These are phyloP conservation scores for Anolis carolinensis DNA, from an alignment of 2,113 vertebrate genomes.

Conservation along the genomic window DNA sequence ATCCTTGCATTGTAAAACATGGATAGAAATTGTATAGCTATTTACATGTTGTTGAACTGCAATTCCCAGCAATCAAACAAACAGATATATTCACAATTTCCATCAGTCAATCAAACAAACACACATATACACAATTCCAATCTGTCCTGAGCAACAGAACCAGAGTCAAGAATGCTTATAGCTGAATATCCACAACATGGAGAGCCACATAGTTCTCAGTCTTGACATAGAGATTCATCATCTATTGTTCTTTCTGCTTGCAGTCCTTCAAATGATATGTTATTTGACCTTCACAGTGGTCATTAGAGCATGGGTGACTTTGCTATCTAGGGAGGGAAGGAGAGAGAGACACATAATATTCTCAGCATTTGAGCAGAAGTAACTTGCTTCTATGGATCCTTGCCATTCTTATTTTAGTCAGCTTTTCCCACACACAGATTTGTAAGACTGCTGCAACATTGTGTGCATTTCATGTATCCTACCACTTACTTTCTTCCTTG, in stretches of 20 bases:
- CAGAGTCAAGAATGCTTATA: too few relatives aligned
- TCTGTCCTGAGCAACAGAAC: too few relatives aligned
- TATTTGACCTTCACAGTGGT: neutral
- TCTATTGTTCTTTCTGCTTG: too few relatives aligned
- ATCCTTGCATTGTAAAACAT: neutral
- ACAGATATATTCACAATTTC: too few relatives aligned
- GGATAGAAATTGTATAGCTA: neutral
- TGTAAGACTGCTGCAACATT: neutral
- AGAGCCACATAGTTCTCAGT: too few relatives aligned
- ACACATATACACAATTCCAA: neutral
- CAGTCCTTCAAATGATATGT: neutral
- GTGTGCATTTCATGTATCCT: neutral
- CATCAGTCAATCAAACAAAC: too few relatives aligned
- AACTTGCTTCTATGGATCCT: neutral
- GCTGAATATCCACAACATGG: too few relatives aligned
- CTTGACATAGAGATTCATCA: too few relatives aligned
- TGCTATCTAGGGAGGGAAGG: too few relatives aligned
- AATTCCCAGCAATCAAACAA: neutral
- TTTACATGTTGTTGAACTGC: too few relatives aligned
- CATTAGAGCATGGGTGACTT: neutral
- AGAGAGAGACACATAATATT: neutral
- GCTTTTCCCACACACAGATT: neutral
- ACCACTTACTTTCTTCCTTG: neutral
- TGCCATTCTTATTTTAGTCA: neutral
- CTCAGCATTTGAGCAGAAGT: neutral